phyloP scores from a whole-genome alignment of 2,888 invertebrate species.

The Minunthozetes semirufus region DNA sequence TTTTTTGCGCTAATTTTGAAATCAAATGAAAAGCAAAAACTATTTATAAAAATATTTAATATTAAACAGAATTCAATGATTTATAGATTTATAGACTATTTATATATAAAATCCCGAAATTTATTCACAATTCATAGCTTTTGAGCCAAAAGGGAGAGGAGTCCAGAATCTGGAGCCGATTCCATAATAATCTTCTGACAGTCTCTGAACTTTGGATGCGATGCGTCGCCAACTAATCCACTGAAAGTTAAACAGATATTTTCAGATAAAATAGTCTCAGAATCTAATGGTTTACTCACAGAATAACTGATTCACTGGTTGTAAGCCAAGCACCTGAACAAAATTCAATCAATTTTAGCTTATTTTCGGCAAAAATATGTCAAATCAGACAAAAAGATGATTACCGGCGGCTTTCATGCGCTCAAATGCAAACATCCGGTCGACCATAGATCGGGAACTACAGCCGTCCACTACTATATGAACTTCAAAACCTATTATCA shows the following conservation, averaged over 20 bases:
- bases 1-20: no score
- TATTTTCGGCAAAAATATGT: neutral
- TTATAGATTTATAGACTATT: no score
- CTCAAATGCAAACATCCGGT: conserved; percentile 52
- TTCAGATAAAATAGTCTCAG: neutral
- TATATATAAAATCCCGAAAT: no score
- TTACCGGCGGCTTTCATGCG: conserved; percentile 53
- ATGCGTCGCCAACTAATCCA: conserved; percentile 53
- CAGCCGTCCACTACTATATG: conserved; percentile 56
- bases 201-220: conserved; percentile 55
- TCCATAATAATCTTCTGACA: conserved; percentile 54
- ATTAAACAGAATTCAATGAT: no score
- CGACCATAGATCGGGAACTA: conserved; percentile 52
- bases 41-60: no score
- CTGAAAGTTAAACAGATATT: neutral
- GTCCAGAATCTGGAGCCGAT: conserved; percentile 53
- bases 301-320: conserved; percentile 55
- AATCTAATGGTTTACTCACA: conserved; percentile 43
- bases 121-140: neutral
- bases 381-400: neutral
- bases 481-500: conserved; percentile 50
- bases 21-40: no score
- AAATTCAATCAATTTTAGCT: neutral
- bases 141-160: conserved; percentile 43
- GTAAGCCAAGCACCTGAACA: conserved; percentile 51